Evolutionary conservation across 1,140 invertebrate species (phyloP).

Genomic region (Drosophila ananassae): DNA sequence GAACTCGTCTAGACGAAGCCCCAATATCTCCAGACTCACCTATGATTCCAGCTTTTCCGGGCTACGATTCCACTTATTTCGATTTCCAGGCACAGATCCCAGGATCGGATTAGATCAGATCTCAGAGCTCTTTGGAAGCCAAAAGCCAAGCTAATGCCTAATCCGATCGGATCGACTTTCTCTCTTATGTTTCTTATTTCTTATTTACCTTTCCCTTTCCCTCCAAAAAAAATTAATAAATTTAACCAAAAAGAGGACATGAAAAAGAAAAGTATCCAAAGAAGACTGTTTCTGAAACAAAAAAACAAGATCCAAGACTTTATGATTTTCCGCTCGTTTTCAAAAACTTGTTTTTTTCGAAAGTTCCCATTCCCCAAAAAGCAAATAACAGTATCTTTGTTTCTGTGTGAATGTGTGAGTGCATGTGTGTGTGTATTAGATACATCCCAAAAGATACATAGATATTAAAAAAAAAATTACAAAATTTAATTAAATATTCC

Average conservation of each 20-base stretch:
- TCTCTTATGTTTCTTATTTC: slow-evolving; percentile 52
- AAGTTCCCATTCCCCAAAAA: slow-evolving; percentile 4
- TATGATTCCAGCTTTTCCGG: neutral
- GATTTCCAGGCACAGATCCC: slow-evolving; percentile 11
- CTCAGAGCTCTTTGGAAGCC: slow-evolving; percentile 11
- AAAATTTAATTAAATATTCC: slow-evolving; percentile 6
- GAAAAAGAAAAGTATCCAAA: slow-evolving; percentile 34
- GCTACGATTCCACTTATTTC: slow-evolving; percentile 6
- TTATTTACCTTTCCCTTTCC: slow-evolving; percentile 3
- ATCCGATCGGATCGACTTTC: slow-evolving; percentile 45
- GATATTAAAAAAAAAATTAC: slow-evolving; percentile 18
- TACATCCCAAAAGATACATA: slow-evolving; percentile 14
- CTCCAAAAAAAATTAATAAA: neutral
- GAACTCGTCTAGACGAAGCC: slow-evolving; percentile 18
- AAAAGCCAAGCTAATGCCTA: slow-evolving; percentile 44
- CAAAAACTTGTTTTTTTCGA: slow-evolving; percentile 9
- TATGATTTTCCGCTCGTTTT: slow-evolving; percentile 18
- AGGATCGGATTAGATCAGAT: slow-evolving; percentile 17
- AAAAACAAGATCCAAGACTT: neutral
- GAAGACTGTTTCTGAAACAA: slow-evolving; percentile 74
- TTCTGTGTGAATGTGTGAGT: slow-evolving; percentile 25
- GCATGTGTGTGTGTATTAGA: slow-evolving; percentile 13
- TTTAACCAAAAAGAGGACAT: slow-evolving; percentile 43
- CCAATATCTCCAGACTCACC: slow-evolving; percentile 1
- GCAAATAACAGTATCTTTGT: slow-evolving; percentile 4